Percentiles rank a stretch among this genome's conserved stretches.
phyloP scores from a whole-genome alignment of 2,888 invertebrate species.

The Mesoligia furuncula region DNA sequence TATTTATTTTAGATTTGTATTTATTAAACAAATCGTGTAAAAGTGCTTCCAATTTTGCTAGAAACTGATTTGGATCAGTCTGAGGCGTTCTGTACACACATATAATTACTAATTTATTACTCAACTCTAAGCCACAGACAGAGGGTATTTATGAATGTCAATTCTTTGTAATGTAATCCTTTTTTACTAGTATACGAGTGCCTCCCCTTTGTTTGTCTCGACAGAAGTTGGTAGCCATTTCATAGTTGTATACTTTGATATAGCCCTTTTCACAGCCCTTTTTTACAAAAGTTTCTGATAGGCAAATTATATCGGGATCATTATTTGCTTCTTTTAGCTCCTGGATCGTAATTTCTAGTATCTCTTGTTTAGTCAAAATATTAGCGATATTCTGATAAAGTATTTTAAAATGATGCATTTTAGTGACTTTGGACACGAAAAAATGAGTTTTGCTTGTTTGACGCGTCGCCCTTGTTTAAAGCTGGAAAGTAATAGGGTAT shows the following conservation, averaged over 20 bases:
- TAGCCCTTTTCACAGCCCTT: slow-evolving; percentile 12
- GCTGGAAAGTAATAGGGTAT: no score
- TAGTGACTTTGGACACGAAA: no score
- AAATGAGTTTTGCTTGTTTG: no score
- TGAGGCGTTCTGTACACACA: no score
- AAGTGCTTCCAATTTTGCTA: no score
- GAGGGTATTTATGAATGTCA: slow-evolving; percentile 5
- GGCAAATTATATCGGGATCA: slow-evolving; percentile 15
- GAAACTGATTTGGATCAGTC: no score
- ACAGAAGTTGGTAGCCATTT: neutral
- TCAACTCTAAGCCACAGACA: no score
- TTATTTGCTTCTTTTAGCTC: neutral
- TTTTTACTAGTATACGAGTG: slow-evolving; percentile 29
- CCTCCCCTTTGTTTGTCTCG: slow-evolving; percentile 22
- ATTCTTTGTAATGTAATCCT: slow-evolving; percentile 11
- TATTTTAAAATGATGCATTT: no score
- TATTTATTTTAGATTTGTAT: no score
- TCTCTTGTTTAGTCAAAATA: slow-evolving; percentile 3
- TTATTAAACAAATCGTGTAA: no score
- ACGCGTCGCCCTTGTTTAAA: no score
- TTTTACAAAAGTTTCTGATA: slow-evolving; percentile 30
- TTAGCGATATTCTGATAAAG: no score
- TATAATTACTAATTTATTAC: neutral
- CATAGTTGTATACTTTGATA: neutral
- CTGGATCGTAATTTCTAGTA: slow-evolving; percentile 19